Conservation (phyloP, 2,888 invertebrate genomes). For the Ormyrus labotus region DNA sequence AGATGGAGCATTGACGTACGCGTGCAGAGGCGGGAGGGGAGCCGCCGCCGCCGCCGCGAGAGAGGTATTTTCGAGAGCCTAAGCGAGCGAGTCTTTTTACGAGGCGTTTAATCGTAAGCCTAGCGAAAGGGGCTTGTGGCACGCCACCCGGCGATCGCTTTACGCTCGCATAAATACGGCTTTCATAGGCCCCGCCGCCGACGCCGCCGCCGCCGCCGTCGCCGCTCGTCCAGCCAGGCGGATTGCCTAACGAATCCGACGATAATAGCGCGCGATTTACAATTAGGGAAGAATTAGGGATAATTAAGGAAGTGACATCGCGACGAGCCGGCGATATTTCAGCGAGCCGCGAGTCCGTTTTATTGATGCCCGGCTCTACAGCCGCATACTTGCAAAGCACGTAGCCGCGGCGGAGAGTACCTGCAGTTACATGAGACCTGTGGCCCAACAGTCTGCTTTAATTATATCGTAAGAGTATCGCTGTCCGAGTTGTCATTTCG, state of each 20-base stretch:
- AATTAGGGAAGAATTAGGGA: constrained; percentile 51
- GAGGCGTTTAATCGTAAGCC: constrained; percentile 52
- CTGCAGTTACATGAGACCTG: background rate
- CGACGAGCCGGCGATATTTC: constrained; percentile 36
- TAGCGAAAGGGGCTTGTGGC: constrained; percentile 51
- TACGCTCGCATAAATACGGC: constrained; percentile 54
- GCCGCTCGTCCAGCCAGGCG: background rate
- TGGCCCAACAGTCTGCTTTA: constrained; percentile 8
- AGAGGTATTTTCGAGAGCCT: constrained; percentile 46
- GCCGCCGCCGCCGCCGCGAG: background rate
- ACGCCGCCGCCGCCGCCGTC: background rate
- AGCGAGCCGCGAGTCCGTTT: background rate
- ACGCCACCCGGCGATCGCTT: constrained; percentile 54
- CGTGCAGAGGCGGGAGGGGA: background rate
- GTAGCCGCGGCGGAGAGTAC: background rate
- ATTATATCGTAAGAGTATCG: constrained; percentile 49
- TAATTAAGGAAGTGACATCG: constrained; percentile 53
- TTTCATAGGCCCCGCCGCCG: constrained; percentile 37
- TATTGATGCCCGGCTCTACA: background rate
- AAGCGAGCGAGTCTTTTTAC: constrained; percentile 48
- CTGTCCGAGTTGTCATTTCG: constrained; percentile 48
- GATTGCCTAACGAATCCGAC: constrained; percentile 36
- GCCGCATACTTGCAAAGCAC: constrained; percentile 31
- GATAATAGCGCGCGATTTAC: constrained; percentile 48
- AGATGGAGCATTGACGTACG: constrained; percentile 23